These are phyloP conservation scores for Sitta europaea DNA, from an alignment of 2,113 vertebrate genomes.

Conservation along the genomic window DNA sequence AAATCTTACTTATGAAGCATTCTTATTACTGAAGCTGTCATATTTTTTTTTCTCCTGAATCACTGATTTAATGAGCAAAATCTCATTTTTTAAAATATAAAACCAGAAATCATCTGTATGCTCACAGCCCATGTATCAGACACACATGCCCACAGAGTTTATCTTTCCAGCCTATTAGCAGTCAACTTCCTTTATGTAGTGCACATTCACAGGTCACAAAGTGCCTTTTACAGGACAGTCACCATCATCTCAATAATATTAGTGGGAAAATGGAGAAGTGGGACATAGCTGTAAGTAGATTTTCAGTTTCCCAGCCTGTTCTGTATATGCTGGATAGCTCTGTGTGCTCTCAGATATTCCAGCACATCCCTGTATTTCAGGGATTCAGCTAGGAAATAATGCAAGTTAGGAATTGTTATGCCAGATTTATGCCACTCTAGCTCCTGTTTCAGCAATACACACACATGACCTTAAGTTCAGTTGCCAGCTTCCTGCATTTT, in stretches of 20 bases:
- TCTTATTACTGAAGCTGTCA: background rate
- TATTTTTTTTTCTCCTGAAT: background rate
- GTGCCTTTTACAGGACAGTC: background rate
- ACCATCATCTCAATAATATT: background rate
- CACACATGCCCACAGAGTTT: background rate
- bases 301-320: background rate
- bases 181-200: background rate
- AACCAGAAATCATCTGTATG: background rate
- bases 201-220: background rate
- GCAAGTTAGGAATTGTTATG: background rate
- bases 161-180: background rate
- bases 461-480: background rate
- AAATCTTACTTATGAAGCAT: background rate
- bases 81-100: background rate
- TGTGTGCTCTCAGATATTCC: background rate
- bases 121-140: background rate
- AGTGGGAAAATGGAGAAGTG: background rate
- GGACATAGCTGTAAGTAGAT: background rate
- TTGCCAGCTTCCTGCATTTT: background rate
- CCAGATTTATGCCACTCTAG: background rate
- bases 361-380: background rate
- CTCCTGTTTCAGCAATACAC: background rate
- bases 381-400: background rate
- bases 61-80: too few relatives aligned
- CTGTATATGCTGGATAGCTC: background rate